These are phyloP conservation scores for Magallana nippona DNA, from an alignment of 2,888 invertebrate species.

Conservation along the genomic window DNA sequence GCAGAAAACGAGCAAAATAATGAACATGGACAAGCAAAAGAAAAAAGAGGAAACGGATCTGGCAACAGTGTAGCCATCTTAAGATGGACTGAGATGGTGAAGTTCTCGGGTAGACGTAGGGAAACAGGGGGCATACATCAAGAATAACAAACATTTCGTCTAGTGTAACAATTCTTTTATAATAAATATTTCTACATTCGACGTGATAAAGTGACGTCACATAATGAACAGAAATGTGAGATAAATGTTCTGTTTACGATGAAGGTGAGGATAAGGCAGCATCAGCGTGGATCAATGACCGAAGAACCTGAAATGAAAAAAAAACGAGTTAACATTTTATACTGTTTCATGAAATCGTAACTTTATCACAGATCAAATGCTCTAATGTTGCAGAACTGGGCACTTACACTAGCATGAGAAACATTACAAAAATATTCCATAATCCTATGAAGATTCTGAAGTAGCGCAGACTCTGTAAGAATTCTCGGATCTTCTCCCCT, in stretches of 20 bases:
- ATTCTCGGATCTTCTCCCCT: conserved; percentile 80
- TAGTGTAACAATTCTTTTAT: no score
- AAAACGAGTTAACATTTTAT: neutral
- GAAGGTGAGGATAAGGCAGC: neutral
- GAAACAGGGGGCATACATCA: neutral
- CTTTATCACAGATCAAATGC: neutral
- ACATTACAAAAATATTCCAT: conserved; percentile 81
- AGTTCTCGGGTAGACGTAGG: no score
- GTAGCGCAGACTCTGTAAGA: conserved; percentile 79
- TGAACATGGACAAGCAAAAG: neutral
- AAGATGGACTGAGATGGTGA: no score
- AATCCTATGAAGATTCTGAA: conserved; percentile 80
- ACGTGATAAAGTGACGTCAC: neutral
- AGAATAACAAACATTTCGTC: neutral
- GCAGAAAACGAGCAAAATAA: conserved; percentile 38
- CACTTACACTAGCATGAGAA: conserved; percentile 81
- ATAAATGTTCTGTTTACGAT: neutral
- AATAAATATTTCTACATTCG: neutral
- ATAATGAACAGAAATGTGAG: neutral
- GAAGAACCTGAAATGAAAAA: conserved; percentile 45
- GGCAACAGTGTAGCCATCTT: conserved; percentile 14
- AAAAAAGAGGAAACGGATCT: conserved; percentile 35
- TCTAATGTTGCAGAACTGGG: neutral
- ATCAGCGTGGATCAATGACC: conserved; percentile 26
- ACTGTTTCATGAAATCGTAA: neutral